These are phyloP conservation scores for Exocentrus adspersus DNA, from an alignment of 2,888 invertebrate species.

Conservation along the genomic window DNA sequence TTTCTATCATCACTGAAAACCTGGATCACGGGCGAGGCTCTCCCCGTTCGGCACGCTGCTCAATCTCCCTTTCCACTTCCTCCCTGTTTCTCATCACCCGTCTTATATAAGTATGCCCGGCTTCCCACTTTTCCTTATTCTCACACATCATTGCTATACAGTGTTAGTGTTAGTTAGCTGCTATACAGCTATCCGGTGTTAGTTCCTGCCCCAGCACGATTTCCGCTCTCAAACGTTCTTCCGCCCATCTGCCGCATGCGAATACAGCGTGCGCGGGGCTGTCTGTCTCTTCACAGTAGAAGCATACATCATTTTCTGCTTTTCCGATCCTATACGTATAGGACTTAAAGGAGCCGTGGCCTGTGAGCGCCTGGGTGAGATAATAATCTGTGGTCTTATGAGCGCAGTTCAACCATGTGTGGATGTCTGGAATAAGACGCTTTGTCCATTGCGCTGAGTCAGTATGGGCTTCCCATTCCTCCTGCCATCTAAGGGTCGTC, in stretches of 20 bases:
- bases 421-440: too few relatives aligned
- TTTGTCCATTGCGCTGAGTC: too few relatives aligned
- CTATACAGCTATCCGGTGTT: not conserved
- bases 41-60: not conserved
- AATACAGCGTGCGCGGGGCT: not conserved
- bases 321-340: slow-evolving; percentile 23
- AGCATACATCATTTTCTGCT: not conserved
- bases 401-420: too few relatives aligned
- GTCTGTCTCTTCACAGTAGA: slow-evolving; percentile 10
- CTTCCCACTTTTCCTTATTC: not conserved
- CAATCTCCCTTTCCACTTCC: not conserved
- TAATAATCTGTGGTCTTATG: too few relatives aligned
- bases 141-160: too few relatives aligned
- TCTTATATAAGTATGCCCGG: not conserved
- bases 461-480: too few relatives aligned
- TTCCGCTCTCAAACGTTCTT: not conserved
- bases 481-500: too few relatives aligned
- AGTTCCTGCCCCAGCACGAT: not conserved
- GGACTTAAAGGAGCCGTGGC: not conserved
- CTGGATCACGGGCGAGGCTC: too few relatives aligned
- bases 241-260: not conserved
- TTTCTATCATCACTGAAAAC: too few relatives aligned
- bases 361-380: too few relatives aligned
- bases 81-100: not conserved
- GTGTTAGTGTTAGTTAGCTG: too few relatives aligned